These are phyloP conservation scores for Seira ritae DNA, from an alignment of 2,888 invertebrate genomes.

Conservation along the genomic window DNA sequence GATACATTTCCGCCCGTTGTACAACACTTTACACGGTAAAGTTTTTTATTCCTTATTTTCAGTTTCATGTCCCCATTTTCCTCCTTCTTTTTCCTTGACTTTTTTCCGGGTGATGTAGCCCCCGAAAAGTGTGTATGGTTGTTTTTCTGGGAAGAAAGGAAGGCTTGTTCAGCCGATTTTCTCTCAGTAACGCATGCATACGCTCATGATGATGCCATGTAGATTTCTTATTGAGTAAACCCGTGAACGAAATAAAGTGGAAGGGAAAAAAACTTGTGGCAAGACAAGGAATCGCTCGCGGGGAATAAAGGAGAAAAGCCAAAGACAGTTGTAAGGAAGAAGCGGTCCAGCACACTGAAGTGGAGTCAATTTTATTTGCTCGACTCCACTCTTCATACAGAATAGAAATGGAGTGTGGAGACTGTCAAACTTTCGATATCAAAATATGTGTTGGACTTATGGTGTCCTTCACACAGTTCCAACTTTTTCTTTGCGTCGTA, in stretches of 20 bases:
- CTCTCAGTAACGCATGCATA: neutral
- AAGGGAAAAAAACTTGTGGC: neutral
- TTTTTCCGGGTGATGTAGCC: neutral
- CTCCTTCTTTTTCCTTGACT: neutral
- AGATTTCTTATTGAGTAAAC: neutral
- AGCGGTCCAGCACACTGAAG: neutral
- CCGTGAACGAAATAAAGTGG: neutral
- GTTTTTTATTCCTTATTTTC: neutral
- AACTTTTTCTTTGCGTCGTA: neutral
- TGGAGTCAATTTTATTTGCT: constrained; percentile 2
- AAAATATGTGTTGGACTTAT: neutral
- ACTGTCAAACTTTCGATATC: neutral
- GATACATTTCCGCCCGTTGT: neutral
- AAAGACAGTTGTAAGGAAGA: neutral
- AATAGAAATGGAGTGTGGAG: neutral
- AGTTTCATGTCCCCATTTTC: neutral
- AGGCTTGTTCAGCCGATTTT: neutral
- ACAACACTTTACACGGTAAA: neutral
- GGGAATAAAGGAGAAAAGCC: neutral
- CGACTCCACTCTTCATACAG: neutral
- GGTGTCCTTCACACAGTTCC: neutral
- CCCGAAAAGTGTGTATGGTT: neutral
- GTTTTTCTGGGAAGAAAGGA: neutral
- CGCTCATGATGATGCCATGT: neutral
- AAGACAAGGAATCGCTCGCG: neutral